phyloP scores from a whole-genome alignment of 2,797 vertebrate genomes.

The Ceryle rudis region DNA sequence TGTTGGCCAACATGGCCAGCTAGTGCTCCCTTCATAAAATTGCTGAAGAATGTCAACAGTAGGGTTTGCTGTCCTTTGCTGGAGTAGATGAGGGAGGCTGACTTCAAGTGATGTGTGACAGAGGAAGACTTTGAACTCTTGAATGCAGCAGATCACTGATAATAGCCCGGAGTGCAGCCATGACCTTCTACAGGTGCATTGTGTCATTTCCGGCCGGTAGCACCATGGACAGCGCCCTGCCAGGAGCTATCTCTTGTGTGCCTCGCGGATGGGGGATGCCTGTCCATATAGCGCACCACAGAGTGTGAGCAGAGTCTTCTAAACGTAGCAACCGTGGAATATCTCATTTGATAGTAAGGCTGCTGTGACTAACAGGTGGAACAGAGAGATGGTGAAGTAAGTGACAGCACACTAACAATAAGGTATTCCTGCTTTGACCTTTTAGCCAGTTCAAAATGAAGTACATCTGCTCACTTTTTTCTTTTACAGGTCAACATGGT shows the following conservation, averaged over 20 bases:
- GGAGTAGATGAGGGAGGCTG: neutral
- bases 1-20: rapidly evolving
- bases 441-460: slow-evolving; percentile 27
- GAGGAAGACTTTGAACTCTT: neutral
- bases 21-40: rapidly evolving
- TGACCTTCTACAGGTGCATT: neutral
- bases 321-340: neutral
- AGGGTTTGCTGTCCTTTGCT: neutral
- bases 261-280: neutral
- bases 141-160: no score
- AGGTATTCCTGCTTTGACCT: slow-evolving; percentile 47
- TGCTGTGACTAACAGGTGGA: slow-evolving; percentile 48
- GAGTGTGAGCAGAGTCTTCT: slow-evolving; percentile 25
- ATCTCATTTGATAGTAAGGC: no score
- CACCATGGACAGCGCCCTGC: neutral
- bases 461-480: neutral
- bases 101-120: neutral
- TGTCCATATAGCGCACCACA: neutral
- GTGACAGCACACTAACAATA: slow-evolving; percentile 22
- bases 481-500: neutral
- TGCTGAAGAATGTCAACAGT: rapidly evolving
- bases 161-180: neutral
- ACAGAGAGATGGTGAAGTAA: slow-evolving; percentile 37
- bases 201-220: neutral
- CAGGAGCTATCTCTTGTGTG: no score